Evolutionary conservation across 2,888 invertebrate species (phyloP), one percentile per base, ranked within the genome.

Genomic region (Stenurella melanura): DNA sequence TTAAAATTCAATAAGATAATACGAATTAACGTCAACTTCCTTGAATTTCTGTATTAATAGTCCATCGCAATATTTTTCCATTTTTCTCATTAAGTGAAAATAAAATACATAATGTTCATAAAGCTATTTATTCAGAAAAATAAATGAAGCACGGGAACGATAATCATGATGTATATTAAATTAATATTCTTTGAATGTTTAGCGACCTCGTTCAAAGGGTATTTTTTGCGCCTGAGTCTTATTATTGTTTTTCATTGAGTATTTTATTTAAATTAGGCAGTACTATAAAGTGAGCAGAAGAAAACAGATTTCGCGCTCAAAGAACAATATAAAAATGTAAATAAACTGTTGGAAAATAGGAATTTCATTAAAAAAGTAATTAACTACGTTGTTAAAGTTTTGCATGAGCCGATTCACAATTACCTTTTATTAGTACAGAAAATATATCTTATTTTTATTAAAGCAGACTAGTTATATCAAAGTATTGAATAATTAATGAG

Each of bases 231-330:
- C 5, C n/a, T 42, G 12, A 42, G 2, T 42, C 15, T 42, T 42
- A 50, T n/a, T 15, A 17, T 50, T 50, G 50, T 50, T 50, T 50
- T 50, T 50, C 12, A 50, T 50, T n/a, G 50, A 50, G n/a, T 50
- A 50, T n/a, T n/a, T n/a, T n/a, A 50, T 50, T 50, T 50, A 50
- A 50, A 50, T 50, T 50, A n/a, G 50, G 50, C n/a, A 50, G 15
- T 50, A n/a, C 50, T 6, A 50, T 50, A 50, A 50, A 50, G 15
- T n/a, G 15, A 50, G 15, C 50, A n/a, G 15, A 50, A n/a, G 50
- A 50, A 50, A 50, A 50, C 50, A 50, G 50, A 50, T 50, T 50
- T n/a, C n/a, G n/a, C n/a, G 50, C n/a, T 50, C 50, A n/a, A 50
- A 50, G 50, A 50, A 15, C 50, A 50, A 50, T 50, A 50, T 50